Evolutionary conservation across 2,888 invertebrate species (phyloP).

Genomic region (Ectropis crepuscularia): DNA sequence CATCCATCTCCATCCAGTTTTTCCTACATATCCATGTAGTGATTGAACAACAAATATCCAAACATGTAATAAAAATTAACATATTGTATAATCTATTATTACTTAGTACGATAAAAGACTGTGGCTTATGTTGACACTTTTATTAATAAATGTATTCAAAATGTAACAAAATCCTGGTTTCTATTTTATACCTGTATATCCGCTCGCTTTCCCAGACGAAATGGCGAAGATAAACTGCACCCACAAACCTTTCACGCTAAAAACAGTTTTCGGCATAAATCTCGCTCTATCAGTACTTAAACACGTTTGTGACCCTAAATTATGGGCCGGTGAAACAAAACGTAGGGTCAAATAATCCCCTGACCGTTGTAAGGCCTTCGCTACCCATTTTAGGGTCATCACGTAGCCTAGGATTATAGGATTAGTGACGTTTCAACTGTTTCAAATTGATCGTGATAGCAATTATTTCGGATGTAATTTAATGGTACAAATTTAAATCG

Average conservation of each 20-base stretch:
- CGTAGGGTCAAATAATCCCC: conserved; percentile 41
- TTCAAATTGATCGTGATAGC: conserved; percentile 28
- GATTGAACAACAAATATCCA: no score
- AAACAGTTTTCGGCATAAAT: conserved; percentile 32
- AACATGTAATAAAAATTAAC: no score
- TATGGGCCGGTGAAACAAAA: conserved; percentile 30
- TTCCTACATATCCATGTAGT: no score
- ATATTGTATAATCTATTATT: no score
- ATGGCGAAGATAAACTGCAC: neutral
- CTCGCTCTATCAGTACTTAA: conserved; percentile 43
- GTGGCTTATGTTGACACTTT: no score
- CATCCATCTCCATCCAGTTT: no score
- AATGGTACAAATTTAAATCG: neutral
- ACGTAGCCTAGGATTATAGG: conserved; percentile 42
- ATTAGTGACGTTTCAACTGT: conserved; percentile 36
- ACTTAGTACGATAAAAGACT: no score
- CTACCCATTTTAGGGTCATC: conserved; percentile 39
- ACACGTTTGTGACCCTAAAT: conserved; percentile 40
- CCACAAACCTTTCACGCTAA: conserved; percentile 4
- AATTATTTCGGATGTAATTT: neutral
- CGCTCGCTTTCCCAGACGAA: no score
- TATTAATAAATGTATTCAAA: no score
- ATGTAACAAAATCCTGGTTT: no score
- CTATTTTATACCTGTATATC: no score
- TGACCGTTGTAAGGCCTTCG: conserved; percentile 31